Base-by-base conservation (phyloP, 2,888 invertebrate genomes). In the Drosophila algonquin region DNA sequence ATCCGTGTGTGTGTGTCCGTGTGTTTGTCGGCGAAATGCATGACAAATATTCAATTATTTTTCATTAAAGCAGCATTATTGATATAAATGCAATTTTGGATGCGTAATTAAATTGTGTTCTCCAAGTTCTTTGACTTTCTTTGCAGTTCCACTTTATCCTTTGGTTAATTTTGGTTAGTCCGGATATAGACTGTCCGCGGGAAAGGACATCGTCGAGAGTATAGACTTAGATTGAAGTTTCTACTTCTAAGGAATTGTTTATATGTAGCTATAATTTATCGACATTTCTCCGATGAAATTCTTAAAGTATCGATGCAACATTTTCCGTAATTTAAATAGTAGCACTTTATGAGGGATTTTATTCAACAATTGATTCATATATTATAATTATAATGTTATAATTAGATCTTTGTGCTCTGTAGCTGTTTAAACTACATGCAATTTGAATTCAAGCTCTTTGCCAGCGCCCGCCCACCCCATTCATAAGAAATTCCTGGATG, bases 31-130 rank as follows among this genome's bases (percentile, higher is more conserved):
- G 55, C 59, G 62, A 65, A 65, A 55, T 55, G 50, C 48, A 75
- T 70, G 75, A 70, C 75, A 77, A 82, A 75, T 81, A 76, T 78
- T 74, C 81, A 75, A 84, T 84, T 86, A 84, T 78, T 86, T 81
- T 76, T 75, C 79, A 84, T 84, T 84, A 81, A 81, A 60, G 68
- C 65, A 52, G 67, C 59, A 65, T 79, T 79, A 86, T 86, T 84
- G 73, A 81, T 79, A 83, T 77, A 83, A 86, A 84, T 83, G 79
- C 63, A 81, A 73, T 76, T 74, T 73, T 58, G 77, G 64, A 52
- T 62, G 57, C 63, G 65, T 75, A 84, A 81, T 81, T 77, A 75
- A 81, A 81, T 84, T 81, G 75, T 65, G 18, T 78, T 80, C 75
- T 64, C 58, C 69, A 70, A 73, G 73, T 75, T 71, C 58, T 69